phyloP scores from a whole-genome alignment of 2,888 invertebrate species.

The Drosophila emarginata region DNA sequence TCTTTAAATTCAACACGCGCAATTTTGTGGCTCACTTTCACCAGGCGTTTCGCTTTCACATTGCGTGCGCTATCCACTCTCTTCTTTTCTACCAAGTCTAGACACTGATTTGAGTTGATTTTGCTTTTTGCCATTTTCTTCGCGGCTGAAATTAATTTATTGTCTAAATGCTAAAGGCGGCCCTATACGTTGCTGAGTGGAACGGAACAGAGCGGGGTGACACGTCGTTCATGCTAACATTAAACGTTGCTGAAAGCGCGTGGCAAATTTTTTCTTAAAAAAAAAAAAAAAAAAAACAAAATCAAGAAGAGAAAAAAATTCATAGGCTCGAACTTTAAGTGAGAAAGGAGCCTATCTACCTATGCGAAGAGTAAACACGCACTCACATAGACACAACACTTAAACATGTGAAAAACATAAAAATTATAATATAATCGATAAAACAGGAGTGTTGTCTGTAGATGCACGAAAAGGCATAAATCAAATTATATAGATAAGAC shows the following conservation, averaged over 20 bases:
- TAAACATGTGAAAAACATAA: slow-evolving; percentile 4
- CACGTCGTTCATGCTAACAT: slow-evolving; percentile 59
- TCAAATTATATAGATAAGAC: slow-evolving; percentile 59
- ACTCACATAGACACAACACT: slow-evolving; percentile 2
- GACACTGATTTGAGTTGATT: slow-evolving; percentile 65
- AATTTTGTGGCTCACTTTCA: slow-evolving; percentile 32
- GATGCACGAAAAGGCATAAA: slow-evolving; percentile 50
- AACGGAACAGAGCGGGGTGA: slow-evolving; percentile 15
- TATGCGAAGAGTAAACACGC: neutral
- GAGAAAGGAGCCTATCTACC: slow-evolving; percentile 14
- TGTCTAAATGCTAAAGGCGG: slow-evolving; percentile 45
- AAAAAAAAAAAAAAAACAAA: neutral
- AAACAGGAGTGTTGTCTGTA: slow-evolving; percentile 15
- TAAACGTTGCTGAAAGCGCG: slow-evolving; percentile 65
- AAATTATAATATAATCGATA: slow-evolving; percentile 14
- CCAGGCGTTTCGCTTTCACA: neutral
- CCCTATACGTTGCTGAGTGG: no score
- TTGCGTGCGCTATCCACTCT: no score
- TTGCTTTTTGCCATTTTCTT: slow-evolving; percentile 27
- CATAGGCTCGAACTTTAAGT: slow-evolving; percentile 54
- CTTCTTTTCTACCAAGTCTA: slow-evolving; percentile 48
- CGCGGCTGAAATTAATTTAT: slow-evolving; percentile 66
- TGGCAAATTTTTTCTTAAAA: no score
- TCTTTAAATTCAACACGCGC: slow-evolving; percentile 65
- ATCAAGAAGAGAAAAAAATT: slow-evolving; percentile 37